These are phyloP conservation scores for Micronisus gabar DNA, from an alignment of 2,113 vertebrate species.

Conservation along the genomic window DNA sequence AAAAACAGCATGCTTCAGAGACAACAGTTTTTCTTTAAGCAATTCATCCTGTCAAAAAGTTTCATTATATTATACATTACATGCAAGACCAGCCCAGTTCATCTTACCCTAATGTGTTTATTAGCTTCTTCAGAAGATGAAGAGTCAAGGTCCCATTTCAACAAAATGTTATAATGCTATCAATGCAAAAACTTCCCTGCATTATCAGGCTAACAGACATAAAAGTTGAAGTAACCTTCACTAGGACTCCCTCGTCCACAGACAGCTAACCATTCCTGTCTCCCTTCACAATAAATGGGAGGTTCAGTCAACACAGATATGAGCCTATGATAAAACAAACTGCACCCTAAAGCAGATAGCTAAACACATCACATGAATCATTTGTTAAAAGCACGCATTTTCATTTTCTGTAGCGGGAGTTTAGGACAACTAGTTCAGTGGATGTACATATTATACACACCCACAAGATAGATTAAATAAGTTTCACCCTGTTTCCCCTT, in stretches of 20 bases:
- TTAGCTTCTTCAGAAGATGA: background rate
- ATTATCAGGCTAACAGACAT: background rate
- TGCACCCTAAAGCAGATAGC: background rate
- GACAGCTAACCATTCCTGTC: background rate
- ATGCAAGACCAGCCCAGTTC: background rate
- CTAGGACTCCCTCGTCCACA: fast-evolving
- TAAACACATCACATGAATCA: background rate
- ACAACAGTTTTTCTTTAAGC: background rate
- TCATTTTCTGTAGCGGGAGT: background rate
- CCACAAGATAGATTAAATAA: background rate
- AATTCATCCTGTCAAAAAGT: background rate
- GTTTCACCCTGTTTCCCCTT: background rate
- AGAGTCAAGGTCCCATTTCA: background rate
- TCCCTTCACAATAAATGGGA: background rate
- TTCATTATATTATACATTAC: background rate
- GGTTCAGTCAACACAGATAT: background rate
- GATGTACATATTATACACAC: background rate
- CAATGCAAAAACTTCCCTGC: background rate
- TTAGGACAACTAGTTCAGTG: background rate
- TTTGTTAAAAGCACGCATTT: background rate
- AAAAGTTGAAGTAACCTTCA: background rate
- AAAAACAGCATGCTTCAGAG: background rate
- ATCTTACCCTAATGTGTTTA: background rate
- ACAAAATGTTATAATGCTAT: background rate
- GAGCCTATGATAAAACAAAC: constrained; percentile 13